Evolutionary conservation across 2,113 vertebrate genomes (phyloP).

Genomic region (Calonectris borealis): DNA sequence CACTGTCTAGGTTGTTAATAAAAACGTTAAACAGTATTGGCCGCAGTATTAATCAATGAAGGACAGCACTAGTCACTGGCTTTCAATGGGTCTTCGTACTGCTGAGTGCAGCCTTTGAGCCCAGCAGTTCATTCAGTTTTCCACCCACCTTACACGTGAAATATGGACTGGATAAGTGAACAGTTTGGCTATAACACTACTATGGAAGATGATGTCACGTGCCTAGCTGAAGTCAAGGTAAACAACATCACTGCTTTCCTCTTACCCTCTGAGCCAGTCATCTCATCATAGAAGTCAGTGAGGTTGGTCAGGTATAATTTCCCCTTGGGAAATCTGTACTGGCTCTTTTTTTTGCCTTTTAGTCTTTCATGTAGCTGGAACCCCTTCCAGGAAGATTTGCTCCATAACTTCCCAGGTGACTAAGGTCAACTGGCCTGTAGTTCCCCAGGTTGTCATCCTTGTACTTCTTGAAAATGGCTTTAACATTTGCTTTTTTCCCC

Average conservation of each 20-base stretch:
- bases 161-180: not conserved
- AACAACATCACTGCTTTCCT: not conserved
- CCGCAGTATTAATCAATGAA: not conserved
- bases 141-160: not conserved
- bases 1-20: not conserved
- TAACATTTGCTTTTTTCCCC: not conserved
- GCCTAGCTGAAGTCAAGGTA: not conserved
- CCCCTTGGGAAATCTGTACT: not conserved
- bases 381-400: not conserved
- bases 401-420: not conserved
- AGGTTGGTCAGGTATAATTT: not conserved
- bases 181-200: not conserved
- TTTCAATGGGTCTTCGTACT: not conserved
- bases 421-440: not conserved
- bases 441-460: not conserved
- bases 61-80: not conserved
- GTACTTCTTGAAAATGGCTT: not conserved
- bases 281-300: not conserved
- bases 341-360: not conserved
- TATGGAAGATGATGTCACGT: not conserved
- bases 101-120: not conserved
- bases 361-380: not conserved
- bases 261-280: not conserved
- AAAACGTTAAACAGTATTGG: not conserved
- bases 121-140: not conserved